phyloP scores from a whole-genome alignment of 2,113 vertebrate species.

The Thamnaconus septentrionalis region DNA sequence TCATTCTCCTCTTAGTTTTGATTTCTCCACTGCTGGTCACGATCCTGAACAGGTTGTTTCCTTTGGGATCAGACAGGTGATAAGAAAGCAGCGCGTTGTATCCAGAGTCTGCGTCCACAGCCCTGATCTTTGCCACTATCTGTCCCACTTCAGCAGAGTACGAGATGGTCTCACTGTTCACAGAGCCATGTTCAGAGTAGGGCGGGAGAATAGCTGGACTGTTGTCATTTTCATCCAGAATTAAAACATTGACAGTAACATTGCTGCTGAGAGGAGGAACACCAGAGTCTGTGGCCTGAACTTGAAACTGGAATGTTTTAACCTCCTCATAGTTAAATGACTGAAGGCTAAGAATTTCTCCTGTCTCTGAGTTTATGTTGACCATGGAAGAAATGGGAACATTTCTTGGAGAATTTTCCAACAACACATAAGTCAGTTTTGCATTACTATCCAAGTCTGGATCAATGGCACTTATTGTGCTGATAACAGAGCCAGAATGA shows the following conservation, averaged over 20 bases:
- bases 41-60: constrained; percentile 59
- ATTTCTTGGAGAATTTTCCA: background rate
- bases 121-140: constrained; percentile 64
- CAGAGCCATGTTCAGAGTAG: constrained; percentile 58
- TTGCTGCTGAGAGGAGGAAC: constrained; percentile 68
- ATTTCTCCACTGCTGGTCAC: constrained; percentile 62
- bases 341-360: constrained; percentile 61
- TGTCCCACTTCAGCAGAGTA: constrained; percentile 53
- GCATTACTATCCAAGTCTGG: constrained; percentile 61
- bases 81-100: constrained; percentile 63
- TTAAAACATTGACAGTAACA: constrained; percentile 60
- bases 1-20: constrained; percentile 62
- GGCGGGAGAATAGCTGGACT: constrained; percentile 46
- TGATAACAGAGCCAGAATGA: constrained; percentile 54
- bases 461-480: constrained; percentile 64
- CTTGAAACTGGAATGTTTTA: constrained; percentile 59
- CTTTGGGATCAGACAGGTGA: constrained; percentile 55
- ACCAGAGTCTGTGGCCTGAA: constrained; percentile 70
- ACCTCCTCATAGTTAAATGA: constrained; percentile 69
- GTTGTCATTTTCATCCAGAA: constrained; percentile 65
- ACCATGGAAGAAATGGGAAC: constrained; percentile 39
- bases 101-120: constrained; percentile 63
- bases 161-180: constrained; percentile 70
- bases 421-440: constrained; percentile 53
- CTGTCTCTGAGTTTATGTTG: constrained; percentile 67